phyloP scores from a whole-genome alignment of 1,140 invertebrate species.

The Luehdorfia chinensis region DNA sequence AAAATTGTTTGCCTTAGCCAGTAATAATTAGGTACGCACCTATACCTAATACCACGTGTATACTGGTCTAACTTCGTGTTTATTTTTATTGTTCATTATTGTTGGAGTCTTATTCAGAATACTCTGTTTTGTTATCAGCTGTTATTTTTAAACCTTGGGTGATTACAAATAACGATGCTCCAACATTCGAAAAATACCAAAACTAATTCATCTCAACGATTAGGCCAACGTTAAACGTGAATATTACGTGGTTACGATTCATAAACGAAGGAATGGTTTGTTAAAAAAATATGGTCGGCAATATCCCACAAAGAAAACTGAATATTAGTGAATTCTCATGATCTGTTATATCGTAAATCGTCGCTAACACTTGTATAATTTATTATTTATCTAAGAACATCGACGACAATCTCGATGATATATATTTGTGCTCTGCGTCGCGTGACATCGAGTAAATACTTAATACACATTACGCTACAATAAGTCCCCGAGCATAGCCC shows the following conservation, averaged over 20 bases:
- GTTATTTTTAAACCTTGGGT: background rate
- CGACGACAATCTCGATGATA: slow-evolving; percentile 46
- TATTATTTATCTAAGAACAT: slow-evolving; percentile 56
- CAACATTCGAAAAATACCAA: background rate
- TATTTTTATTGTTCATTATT: slow-evolving; percentile 36
- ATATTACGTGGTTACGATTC: slow-evolving; percentile 3
- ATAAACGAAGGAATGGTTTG: no score
- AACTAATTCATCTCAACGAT: slow-evolving; percentile 17
- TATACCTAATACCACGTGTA: slow-evolving; percentile 33
- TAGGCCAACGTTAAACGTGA: slow-evolving; percentile 34
- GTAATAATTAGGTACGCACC: slow-evolving; percentile 22
- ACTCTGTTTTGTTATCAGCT: background rate
- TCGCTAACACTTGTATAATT: slow-evolving; percentile 48
- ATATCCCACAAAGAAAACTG: background rate
- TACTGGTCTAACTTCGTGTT: slow-evolving; percentile 25
- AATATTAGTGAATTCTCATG: background rate
- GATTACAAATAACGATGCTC: background rate
- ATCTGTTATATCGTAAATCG: slow-evolving; percentile 19
- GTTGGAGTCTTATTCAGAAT: slow-evolving; percentile 19
- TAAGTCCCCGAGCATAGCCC: slow-evolving; percentile 21
- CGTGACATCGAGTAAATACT: slow-evolving; percentile 26
- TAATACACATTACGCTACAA: slow-evolving; percentile 36
- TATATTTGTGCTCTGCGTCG: slow-evolving; percentile 38
- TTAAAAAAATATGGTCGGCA: background rate
- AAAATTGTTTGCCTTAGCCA: slow-evolving; percentile 29